Percentiles rank a stretch among this genome's conserved stretches.
phyloP scores from a whole-genome alignment of 2,797 vertebrate genomes.

The Bradypodion ventrale region DNA sequence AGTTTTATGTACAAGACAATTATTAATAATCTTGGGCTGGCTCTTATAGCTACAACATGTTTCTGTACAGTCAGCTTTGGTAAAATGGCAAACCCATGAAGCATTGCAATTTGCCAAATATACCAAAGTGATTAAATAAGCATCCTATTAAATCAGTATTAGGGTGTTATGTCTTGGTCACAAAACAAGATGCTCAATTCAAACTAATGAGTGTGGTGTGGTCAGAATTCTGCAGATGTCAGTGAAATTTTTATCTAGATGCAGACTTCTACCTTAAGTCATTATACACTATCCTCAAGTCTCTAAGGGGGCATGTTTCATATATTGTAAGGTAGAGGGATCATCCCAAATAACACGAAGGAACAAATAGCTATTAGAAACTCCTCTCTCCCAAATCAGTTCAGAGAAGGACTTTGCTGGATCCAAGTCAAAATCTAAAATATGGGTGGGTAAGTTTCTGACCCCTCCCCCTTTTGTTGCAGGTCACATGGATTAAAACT shows the following conservation, averaged over 20 bases:
- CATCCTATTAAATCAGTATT: slow-evolving; percentile 45
- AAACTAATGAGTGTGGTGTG: slow-evolving; percentile 41
- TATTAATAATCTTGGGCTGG: slow-evolving; percentile 53
- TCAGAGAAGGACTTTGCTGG: background rate
- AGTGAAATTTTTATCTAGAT: slow-evolving; percentile 32
- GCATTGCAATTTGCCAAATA: slow-evolving; percentile 33
- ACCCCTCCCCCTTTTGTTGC: background rate
- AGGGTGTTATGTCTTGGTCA: slow-evolving; percentile 32
- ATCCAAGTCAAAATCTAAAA: background rate
- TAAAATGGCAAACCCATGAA: slow-evolving; percentile 39
- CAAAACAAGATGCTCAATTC: slow-evolving; percentile 31
- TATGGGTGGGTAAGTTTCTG: background rate
- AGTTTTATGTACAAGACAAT: slow-evolving; percentile 50
- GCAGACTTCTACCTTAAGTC: accelerated
- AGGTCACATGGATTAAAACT: background rate
- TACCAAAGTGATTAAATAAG: slow-evolving; percentile 26
- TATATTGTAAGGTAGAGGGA: background rate
- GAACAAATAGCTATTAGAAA: background rate
- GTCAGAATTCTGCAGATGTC: slow-evolving; percentile 33
- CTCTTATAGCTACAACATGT: slow-evolving; percentile 23
- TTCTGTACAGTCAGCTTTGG: slow-evolving; percentile 49
- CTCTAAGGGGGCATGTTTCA: slow-evolving; percentile 37
- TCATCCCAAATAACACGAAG: background rate
- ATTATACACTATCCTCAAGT: slow-evolving; percentile 21
- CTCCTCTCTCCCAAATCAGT: background rate